These are phyloP conservation scores for Ruditapes philippinarum DNA, from an alignment of 1,140 invertebrate genomes.

Conservation along the genomic window DNA sequence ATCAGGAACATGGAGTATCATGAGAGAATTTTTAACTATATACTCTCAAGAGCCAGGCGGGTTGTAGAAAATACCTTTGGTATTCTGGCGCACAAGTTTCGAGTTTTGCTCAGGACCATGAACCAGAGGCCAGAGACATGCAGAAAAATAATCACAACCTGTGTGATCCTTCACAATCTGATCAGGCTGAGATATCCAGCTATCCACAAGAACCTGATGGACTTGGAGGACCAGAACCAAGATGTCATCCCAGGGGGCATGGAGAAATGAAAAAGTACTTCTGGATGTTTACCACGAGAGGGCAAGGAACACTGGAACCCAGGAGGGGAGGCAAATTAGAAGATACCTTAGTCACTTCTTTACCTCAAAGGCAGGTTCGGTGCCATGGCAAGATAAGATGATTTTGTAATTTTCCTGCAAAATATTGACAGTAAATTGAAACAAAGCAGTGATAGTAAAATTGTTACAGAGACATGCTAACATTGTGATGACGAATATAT, in stretches of 20 bases:
- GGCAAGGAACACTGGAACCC: slow-evolving; percentile 45
- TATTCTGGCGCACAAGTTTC: slow-evolving; percentile 53
- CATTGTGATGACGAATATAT: too few species aligned
- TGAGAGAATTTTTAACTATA: slow-evolving; percentile 83
- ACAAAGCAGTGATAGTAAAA: too few species aligned
- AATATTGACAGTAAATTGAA: too few species aligned
- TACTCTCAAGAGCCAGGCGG: slow-evolving; percentile 84
- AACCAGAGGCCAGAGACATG: too few species aligned
- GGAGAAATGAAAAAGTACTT: slow-evolving; percentile 64
- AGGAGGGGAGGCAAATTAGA: slow-evolving; percentile 42
- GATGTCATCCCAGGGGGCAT: slow-evolving; percentile 52
- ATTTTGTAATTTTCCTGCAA: too few species aligned
- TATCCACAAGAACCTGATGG: slow-evolving; percentile 53
- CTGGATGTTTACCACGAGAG: slow-evolving; percentile 46
- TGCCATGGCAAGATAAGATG: not conserved
- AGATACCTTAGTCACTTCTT: slow-evolving; percentile 49
- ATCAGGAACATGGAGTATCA: not conserved
- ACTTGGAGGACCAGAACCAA: slow-evolving; percentile 44
- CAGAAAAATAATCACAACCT: too few species aligned
- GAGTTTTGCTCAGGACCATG: slow-evolving; percentile 40
- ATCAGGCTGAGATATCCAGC: slow-evolving; percentile 58
- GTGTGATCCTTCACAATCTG: slow-evolving; percentile 49
- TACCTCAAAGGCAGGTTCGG: not conserved
- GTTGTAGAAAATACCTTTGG: slow-evolving; percentile 72
- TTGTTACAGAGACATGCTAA: too few species aligned